Base-by-base conservation (phyloP, 2,797 vertebrate genomes). In the Paedocypris micromegethes region DNA sequence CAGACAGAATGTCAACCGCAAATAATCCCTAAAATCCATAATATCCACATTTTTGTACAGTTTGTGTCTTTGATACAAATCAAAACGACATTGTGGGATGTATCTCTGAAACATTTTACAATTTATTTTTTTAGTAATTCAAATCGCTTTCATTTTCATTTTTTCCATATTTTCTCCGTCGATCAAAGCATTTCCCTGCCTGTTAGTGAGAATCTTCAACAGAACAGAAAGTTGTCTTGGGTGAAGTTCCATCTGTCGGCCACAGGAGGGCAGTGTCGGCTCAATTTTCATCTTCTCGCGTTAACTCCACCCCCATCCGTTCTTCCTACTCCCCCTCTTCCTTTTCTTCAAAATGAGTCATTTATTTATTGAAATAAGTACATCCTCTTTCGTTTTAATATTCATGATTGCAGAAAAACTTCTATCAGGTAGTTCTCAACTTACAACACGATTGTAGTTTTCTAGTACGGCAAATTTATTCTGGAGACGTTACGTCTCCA, bases 261-360 rank as follows among this genome's bases (percentile, higher is more conserved):
- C 80, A 81, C 80, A 74, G 72, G 80, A 78, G 56, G 59, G 78
- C 80, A 78, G 76, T 77, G 64, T 70, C 77, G 61, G 73, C 76
- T 77, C 77, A 80, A 37, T 74, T 78, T 80, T 81, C 60, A 45
- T 56, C 9, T 41, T 9, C 52, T 43, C 40, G 5, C n/a, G 56
- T 43, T 9, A 43, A 56, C 65, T 60, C 65, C 58, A 41, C 75
- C 75, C 72, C 72, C 66, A 55, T 59, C 49, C 7, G 40, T 51
- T 3, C 41, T 5, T 65, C 48, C 7, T 5, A 63, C 41, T 54
- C 71, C 63, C 38, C 68, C 42, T 65, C 46, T 51, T 48, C 65
- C 60, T 76, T 51, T 61, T 64, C 23, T 23, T 23, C 23, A 23
- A 38, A 40, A 52, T 70, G 7, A 7, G 47, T 64, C 60, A 64